Evolutionary conservation across 2,113 vertebrate species (phyloP), one percentile per base, ranked within the genome.

Genomic region (Mellivora capensis): DNA sequence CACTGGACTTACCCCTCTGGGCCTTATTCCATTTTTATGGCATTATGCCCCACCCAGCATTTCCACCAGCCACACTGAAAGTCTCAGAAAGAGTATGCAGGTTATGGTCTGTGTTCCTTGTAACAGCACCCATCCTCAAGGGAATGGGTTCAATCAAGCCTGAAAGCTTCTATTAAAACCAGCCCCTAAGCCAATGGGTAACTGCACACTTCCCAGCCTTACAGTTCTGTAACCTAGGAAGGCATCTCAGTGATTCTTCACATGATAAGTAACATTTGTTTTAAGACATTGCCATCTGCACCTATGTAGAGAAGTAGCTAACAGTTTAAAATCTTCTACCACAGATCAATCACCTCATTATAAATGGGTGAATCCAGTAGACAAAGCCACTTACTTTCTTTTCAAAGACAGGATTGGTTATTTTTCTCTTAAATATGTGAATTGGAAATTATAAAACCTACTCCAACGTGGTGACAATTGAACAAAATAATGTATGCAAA

Each of bases 361-460:
- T 54, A 79, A 91, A 72, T 25, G 12, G 31, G n/a, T 14, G 6
- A 86, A 74, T 82, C 23, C 25, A 57, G 25, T n/a, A 42, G 11
- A 61, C 49, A 69, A 39, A 96, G 20, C 7, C 13, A 52, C 4
- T 62, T 67, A 27, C 12, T 71, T 87, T 81, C 39, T 90, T 94
- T 87, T 74, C 54, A 95, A 47, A 57, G 37, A 17, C 21, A 69
- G 7, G 15, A 15, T 15, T 74, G 23, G 4, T 47, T 87, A 83
- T 47, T 59, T 83, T 83, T 95, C 88, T 18, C 61, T 91, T 93
- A 94, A 97, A 74, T n/a, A 69, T 6, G 8, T 87, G 54, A 91
- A 4, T 31, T 80, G 15, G 29, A 96, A 83, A 57, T 39, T 83
- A 52, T 27, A 54, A 82, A 82, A 83, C 23, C 29, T 29, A 49